Percentiles rank a stretch among this genome's conserved stretches.
These are phyloP conservation scores for Kryptolebias ocellatus DNA, from an alignment of 2,797 vertebrate genomes.

Conservation along the genomic window DNA sequence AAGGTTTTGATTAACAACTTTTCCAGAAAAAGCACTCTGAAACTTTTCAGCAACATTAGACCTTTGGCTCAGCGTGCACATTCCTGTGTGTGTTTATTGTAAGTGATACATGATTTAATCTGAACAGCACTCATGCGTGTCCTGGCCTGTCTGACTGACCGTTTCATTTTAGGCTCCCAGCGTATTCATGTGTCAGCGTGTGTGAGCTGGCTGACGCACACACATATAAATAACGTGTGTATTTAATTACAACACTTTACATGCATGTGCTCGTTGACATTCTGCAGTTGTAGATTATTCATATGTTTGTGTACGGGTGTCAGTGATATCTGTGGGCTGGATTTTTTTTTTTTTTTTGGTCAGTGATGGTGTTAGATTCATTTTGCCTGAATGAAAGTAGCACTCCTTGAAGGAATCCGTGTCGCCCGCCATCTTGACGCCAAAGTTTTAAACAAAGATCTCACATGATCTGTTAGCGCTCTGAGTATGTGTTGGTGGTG, in stretches of 20 bases:
- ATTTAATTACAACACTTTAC: constrained; percentile 3
- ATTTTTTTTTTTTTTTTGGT: not conserved
- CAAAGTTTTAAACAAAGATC: too few relatives aligned
- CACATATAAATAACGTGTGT: not conserved
- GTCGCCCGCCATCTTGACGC: too few relatives aligned
- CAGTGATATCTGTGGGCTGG: not conserved
- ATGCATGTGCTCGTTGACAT: not conserved
- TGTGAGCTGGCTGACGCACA: not conserved
- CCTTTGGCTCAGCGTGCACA: not conserved
- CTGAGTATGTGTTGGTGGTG: too few relatives aligned
- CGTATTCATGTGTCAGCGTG: constrained; percentile 12
- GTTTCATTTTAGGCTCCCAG: constrained; percentile 26
- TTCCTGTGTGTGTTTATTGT: constrained; percentile 6
- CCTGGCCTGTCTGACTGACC: constrained; percentile 23
- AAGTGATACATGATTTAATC: constrained; percentile 16
- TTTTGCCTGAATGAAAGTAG: constrained; percentile 2
- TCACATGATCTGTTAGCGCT: too few relatives aligned
- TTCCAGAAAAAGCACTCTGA: not conserved
- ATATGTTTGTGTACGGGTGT: too few relatives aligned
- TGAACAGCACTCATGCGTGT: constrained; percentile 16
- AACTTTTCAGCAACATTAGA: too few relatives aligned
- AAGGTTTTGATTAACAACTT: not conserved
- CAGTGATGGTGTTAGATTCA: constrained; percentile 9
- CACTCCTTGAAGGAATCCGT: too few relatives aligned
- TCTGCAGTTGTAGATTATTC: too few relatives aligned